Conservation (phyloP, 1,140 invertebrate genomes). For the Centruroides sculpturatus region DNA sequence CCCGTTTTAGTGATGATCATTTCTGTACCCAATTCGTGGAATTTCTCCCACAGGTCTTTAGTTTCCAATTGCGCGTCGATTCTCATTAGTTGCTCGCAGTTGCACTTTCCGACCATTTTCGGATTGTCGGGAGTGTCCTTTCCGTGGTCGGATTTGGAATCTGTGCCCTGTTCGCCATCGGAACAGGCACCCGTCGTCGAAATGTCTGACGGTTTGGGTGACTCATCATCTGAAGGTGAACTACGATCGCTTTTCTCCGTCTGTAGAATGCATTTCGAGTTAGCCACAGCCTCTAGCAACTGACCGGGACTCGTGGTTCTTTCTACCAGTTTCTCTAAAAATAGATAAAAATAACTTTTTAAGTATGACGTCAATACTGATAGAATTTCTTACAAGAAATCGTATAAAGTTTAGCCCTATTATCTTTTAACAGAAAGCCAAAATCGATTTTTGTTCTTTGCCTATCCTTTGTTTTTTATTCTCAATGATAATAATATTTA, state of each 20-base stretch:
- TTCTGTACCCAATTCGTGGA: slow-evolving; percentile 88
- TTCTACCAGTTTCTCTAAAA: slow-evolving; percentile 13
- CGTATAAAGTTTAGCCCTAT: too few relatives aligned
- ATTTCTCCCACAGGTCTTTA: slow-evolving; percentile 82
- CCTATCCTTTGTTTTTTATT: too few relatives aligned
- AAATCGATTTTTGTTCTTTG: too few relatives aligned
- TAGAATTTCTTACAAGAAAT: too few relatives aligned
- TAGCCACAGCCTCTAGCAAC: neutral
- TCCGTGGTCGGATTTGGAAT: neutral
- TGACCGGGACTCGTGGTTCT: slow-evolving; percentile 11
- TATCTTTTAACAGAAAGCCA: too few relatives aligned
- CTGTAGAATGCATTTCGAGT: neutral
- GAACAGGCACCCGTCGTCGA: neutral
- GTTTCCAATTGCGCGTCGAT: slow-evolving; percentile 79
- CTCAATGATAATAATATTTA: too few relatives aligned
- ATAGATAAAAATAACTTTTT: neutral
- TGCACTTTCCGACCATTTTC: slow-evolving; percentile 29
- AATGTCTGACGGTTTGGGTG: too few relatives aligned
- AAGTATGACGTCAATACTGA: too few relatives aligned
- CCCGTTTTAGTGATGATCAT: slow-evolving; percentile 99
- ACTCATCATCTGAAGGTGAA: neutral
- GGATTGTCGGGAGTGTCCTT: slow-evolving; percentile 1
- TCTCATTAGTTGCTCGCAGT: slow-evolving; percentile 46
- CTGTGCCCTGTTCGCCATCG: neutral
- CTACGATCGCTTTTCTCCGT: neutral